Base-by-base conservation (phyloP, 1,140 invertebrate genomes). In the Limonius californicus region DNA sequence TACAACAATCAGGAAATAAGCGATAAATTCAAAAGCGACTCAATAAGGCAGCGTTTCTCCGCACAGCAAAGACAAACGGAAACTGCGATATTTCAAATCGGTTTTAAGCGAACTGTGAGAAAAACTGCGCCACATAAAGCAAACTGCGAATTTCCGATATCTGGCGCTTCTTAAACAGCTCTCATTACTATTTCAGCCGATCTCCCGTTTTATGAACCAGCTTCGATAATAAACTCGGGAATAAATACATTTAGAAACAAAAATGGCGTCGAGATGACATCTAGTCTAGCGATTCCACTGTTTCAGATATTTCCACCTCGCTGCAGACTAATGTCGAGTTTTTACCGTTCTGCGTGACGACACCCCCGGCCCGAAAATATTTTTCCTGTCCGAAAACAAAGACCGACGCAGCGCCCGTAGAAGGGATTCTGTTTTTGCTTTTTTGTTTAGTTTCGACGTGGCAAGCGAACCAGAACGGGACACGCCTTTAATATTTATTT, bases 111-210 rank as follows among this genome's bases (percentile, higher is more conserved):
- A 50, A 50, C 45, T 50, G 45, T 12, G 45, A 19, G 45, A 50
- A 50, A 50, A 50, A 18, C 20, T 45, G 45, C 14, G 14, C 20
- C 16, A 50, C 45, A 50, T 50, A 50, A 19, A 50, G 42, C 9
- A 50, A 50, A 50, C 45, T 50, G 8, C 45, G 45, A 50, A 50
- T 50, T 50, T 50, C 45, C 45, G 45, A 50, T 50, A 50, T 50
- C 45, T 50, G 16, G 45, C 45, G 45, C 45, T 50, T 50, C 45
- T 50, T 50, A 50, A 50, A 50, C 45, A 50, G 45, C 14, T 50
- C 45, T 50, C 16, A 19, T 50, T 50, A 50, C 45, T 50, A 50
- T 50, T 50, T 50, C 45, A 50, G n/a, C 14, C 45, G 16, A 50
- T 50, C 16, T 50, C 20, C 16, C 16, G 45, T 11, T 50, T 50